phyloP scores from a whole-genome alignment of 1,140 invertebrate species.

The Halictus rubicundus region DNA sequence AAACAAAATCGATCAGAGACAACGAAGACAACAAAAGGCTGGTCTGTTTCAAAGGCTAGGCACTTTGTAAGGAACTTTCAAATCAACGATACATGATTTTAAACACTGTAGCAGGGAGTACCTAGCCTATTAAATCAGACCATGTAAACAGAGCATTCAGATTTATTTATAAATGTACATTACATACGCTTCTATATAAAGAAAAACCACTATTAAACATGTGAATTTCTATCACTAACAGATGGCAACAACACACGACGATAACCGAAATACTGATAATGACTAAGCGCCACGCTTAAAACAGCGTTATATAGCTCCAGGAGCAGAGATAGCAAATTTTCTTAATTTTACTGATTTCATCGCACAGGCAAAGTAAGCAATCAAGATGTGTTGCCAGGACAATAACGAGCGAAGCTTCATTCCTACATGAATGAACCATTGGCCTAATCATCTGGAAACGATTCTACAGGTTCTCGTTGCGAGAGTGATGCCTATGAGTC shows the following conservation, averaged over 20 bases:
- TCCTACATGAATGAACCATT: background rate
- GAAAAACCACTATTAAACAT: background rate
- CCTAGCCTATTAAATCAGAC: conserved; percentile 70
- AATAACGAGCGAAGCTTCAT: no score
- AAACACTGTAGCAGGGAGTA: conserved; percentile 62
- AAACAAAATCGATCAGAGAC: conserved; percentile 48
- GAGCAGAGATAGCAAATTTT: background rate
- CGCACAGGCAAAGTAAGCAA: background rate
- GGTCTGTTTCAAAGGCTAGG: conserved; percentile 71
- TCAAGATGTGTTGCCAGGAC: background rate
- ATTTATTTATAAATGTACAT: conserved; percentile 32
- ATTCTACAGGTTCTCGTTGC: background rate
- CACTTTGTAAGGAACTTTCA: conserved; percentile 71
- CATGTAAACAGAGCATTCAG: conserved; percentile 33
- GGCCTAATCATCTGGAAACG: background rate
- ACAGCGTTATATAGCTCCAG: background rate
- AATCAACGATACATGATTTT: conserved; percentile 23
- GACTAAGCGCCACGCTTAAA: background rate
- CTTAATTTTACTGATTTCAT: background rate
- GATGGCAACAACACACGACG: background rate
- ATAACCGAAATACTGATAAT: background rate
- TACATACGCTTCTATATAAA: background rate
- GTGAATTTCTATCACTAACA: background rate
- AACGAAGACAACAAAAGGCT: conserved; percentile 18
- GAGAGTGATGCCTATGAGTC: background rate